Evolutionary conservation across 2,888 invertebrate genomes (phyloP), one percentile per base, ranked within the genome.

Genomic region (Margaritifera margaritifera): DNA sequence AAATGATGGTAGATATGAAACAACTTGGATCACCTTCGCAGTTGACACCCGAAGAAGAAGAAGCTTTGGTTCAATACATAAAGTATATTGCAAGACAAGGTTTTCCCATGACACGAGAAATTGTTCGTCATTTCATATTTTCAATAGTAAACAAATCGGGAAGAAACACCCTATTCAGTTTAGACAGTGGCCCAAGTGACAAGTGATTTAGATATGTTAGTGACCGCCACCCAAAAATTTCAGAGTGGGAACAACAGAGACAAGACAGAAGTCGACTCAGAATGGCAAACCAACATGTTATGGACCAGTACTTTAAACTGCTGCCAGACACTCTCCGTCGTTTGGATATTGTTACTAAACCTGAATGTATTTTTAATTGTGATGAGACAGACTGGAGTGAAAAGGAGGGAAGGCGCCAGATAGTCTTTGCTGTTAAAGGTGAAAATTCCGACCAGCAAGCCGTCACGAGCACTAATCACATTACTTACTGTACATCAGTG

Each of bases 301-400:
- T 68, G 51, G 19, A 55, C 11, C 51, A 55, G n/a, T 64, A 55
- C n/a, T 68, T 68, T 50, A 42, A 42, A 6, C 25, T 59, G 3
- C 57, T 60, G 4, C 1, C 18, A 4, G 42, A 54, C 4, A 68
- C 64, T 11, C 50, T 68, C 1, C n/a, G 25, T 22, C 19, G 20
- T 20, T 51, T 59, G n/a, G 51, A n/a, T 1, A 6, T 50, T 11
- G 20, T 27, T 19, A 24, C 18, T 18, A 59, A 42, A n/a, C 59
- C 62, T 31, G 20, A n/a, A 15, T 52, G 61, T 8, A 68, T 68
- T 6, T 68, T 64, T 19, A 68, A 68, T 27, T 68, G 54, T 42
- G 68, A 68, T 53, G 68, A 64, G n/a, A 64, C 68, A 42, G 68
- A 55, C 1, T 68, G 53, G 51, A 42, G 24, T 19, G 62, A 64